Evolutionary conservation across 2,797 vertebrate genomes (phyloP).

Genomic region (Sebastes trivittatus): DNA sequence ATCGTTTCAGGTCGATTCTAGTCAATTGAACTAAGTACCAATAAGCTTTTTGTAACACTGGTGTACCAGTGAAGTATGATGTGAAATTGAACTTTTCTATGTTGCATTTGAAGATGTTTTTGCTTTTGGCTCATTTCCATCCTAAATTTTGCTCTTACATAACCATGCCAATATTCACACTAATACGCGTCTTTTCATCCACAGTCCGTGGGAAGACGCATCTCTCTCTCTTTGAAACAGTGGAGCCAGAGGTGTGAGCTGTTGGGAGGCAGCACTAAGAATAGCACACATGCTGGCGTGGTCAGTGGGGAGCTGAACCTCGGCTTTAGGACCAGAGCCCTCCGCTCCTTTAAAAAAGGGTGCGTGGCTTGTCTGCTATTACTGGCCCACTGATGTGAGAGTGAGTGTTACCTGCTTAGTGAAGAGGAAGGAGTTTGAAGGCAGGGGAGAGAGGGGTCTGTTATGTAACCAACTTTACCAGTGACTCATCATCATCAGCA

Average conservation of each 20-base stretch:
- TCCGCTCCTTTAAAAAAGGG: slow-evolving; percentile 38
- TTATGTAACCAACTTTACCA: slow-evolving; percentile 82
- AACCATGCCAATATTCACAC: slow-evolving; percentile 54
- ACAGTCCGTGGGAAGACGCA: slow-evolving; percentile 55
- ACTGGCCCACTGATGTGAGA: slow-evolving; percentile 69
- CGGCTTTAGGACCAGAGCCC: slow-evolving; percentile 38
- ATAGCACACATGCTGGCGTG: slow-evolving; percentile 42
- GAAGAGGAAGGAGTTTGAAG: slow-evolving; percentile 80
- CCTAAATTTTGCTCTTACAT: slow-evolving; percentile 43
- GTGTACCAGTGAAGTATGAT: neutral
- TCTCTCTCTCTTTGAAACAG: slow-evolving; percentile 38
- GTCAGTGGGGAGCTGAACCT: slow-evolving; percentile 38
- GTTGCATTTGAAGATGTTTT: slow-evolving; percentile 11
- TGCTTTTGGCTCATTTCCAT: slow-evolving; percentile 34
- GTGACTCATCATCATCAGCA: slow-evolving; percentile 83
- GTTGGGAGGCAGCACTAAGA: slow-evolving; percentile 48
- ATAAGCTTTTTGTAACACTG: neutral
- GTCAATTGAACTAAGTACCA: neutral
- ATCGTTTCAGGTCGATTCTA: neutral
- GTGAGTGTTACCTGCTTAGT: slow-evolving; percentile 78
- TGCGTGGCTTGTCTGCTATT: slow-evolving; percentile 61
- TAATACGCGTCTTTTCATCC: slow-evolving; percentile 48
- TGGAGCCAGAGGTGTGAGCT: slow-evolving; percentile 54
- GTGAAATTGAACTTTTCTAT: neutral
- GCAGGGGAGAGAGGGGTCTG: slow-evolving; percentile 67